Base-by-base conservation (phyloP, 2,888 invertebrate genomes). In the Drosophila putrida region DNA sequence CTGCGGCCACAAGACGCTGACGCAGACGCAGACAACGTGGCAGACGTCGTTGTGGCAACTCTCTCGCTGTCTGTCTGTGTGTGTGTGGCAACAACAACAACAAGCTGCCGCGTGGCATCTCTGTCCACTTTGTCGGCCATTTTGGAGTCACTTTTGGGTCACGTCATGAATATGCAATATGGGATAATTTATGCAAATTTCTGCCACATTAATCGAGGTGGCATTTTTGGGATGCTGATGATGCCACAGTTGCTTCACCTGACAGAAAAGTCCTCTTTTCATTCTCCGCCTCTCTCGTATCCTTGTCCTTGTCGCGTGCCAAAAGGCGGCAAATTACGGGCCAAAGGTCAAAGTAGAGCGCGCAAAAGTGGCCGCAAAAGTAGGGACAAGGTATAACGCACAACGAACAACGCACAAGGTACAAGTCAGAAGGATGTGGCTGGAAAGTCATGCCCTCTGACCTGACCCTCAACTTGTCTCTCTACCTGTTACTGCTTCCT, bases 111-210 rank as follows among this genome's bases (percentile, higher is more conserved):
- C 20, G 20, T 20, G 41, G 41, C 41, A 43, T 59, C 57, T 61
- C 62, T 66, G 70, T 61, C 70, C 66, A 67, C 13, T 36, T 61
- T 55, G 62, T 51, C 55, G 62, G 66, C 67, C 70, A 75, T 75
- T 75, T 75, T 57, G 57, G 47, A 53, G 62, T 47, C 53, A 64
- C 67, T 75, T 74, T 73, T 79, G 85, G 86, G 88, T 80, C 87
- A 82, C 80, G 86, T 80, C 88, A 92, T 92, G 91, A 92, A 92
- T 92, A 92, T 92, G 91, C 92, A 91, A 91, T 90, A 82, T 87
- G 91, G 92, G 91, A 92, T 92, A 92, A 92, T 92, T 92, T 92
- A 92, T 92, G 92, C 81, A 91, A 92, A 92, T 92, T 90, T 76
- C 74, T 61, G 87, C 72, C 84, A 82, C 88, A 90, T 91, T 91